phyloP scores from a whole-genome alignment of 2,888 invertebrate species.

The Penaeus monodon region DNA sequence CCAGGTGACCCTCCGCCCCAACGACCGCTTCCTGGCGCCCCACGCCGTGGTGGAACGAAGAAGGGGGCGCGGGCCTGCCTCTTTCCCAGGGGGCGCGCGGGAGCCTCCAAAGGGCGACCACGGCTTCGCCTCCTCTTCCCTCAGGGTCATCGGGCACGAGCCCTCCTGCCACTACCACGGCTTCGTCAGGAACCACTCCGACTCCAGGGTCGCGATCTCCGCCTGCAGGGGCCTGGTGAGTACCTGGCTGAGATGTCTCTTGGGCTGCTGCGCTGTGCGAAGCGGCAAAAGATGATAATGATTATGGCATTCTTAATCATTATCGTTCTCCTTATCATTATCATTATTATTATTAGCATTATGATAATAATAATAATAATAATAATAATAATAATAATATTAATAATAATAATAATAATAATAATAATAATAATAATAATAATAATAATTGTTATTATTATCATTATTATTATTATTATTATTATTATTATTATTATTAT shows the following conservation, averaged over 20 bases:
- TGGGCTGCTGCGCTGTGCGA: too few species aligned
- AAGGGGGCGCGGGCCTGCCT: constrained; percentile 68
- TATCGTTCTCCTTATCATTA: too few species aligned
- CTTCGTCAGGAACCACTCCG: constrained; percentile 78
- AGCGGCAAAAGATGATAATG: too few species aligned
- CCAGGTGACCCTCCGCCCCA: constrained; percentile 71
- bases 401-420: neutral
- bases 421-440: too few species aligned
- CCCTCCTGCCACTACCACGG: constrained; percentile 85
- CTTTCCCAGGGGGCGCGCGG: constrained; percentile 70
- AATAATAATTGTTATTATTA: too few species aligned
- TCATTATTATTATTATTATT: too few species aligned
- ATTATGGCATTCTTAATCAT: too few species aligned
- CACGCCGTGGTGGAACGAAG: constrained; percentile 81
- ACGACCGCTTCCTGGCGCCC: constrained; percentile 79
- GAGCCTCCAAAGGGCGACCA: constrained; percentile 75
- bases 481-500: too few species aligned
- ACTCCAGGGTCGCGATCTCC: constrained; percentile 82
- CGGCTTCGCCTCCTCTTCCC: too few species aligned
- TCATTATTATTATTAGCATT: neutral
- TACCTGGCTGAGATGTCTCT: constrained; percentile 60
- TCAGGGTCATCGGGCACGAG: constrained; percentile 66
- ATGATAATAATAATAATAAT: neutral
- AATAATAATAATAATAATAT: neutral
- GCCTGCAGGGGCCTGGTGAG: constrained; percentile 88